A percentile compares a stretch with the other conserved stretches of the same genome.
Conservation (phyloP, 2,888 invertebrate species). For the Cantharis flavilabris region DNA sequence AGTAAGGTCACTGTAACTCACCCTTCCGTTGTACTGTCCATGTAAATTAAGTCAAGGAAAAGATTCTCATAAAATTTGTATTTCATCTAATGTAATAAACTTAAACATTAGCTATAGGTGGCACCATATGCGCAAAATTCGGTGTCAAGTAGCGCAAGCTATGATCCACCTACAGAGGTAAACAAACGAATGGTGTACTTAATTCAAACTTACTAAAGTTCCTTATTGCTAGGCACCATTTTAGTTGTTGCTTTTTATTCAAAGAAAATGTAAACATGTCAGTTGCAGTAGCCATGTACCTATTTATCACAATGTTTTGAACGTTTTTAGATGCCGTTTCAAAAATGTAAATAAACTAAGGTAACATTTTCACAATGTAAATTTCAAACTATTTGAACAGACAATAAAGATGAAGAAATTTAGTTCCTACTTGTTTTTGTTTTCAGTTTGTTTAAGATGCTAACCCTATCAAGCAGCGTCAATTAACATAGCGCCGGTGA, state of each 20-base stretch:
- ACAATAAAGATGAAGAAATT: slow-evolving; percentile 23
- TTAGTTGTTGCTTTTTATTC: neutral
- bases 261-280: neutral
- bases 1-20: neutral
- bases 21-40: neutral
- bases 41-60: neutral
- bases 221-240: neutral
- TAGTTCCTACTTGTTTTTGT: neutral
- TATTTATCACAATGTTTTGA: neutral
- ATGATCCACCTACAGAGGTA: neutral
- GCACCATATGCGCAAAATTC: neutral
- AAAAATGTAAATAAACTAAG: neutral
- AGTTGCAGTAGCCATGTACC: neutral
- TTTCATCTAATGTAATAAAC: neutral
- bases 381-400: slow-evolving; percentile 16
- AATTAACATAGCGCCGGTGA: no score
- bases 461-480: no score
- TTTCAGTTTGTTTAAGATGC: no score
- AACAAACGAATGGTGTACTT: neutral
- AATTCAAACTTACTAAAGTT: neutral
- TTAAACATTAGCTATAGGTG: neutral
- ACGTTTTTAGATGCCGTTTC: neutral
- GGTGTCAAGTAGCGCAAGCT: neutral
- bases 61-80: neutral
- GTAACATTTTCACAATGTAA: slow-evolving; percentile 3